phyloP scores from a whole-genome alignment of 2,888 invertebrate genomes.

The Gastrophysa polygoni region DNA sequence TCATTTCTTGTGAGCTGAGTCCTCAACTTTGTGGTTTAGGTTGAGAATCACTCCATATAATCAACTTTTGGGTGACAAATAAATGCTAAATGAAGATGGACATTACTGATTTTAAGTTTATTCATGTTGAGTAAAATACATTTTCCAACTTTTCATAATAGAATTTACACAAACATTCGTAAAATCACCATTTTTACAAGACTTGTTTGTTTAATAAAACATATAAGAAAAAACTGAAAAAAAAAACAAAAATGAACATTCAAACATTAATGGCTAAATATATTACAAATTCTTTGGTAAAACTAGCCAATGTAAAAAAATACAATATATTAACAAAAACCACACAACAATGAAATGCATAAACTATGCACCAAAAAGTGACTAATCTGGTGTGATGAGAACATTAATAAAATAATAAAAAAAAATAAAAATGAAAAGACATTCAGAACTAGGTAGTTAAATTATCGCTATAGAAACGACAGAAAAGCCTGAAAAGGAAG shows the following conservation, averaged over 20 bases:
- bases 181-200: slow-evolving; percentile 54
- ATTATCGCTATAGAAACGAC: slow-evolving; percentile 26
- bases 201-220: slow-evolving; percentile 43
- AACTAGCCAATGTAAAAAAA: slow-evolving; percentile 56
- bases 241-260: slow-evolving; percentile 39
- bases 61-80: too few species aligned
- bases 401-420: slow-evolving; percentile 35
- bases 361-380: slow-evolving; percentile 40
- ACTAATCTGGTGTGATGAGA: slow-evolving; percentile 34
- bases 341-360: slow-evolving; percentile 47
- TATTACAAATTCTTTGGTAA: slow-evolving; percentile 60
- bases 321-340: slow-evolving; percentile 43
- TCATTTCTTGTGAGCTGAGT: too few species aligned
- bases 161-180: slow-evolving; percentile 57
- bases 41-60: too few species aligned
- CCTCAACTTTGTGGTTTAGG: too few species aligned
- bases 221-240: slow-evolving; percentile 41
- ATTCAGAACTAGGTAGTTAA: slow-evolving; percentile 31
- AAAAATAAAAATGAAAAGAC: slow-evolving; percentile 35
- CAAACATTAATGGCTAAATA: slow-evolving; percentile 43
- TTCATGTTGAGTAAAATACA: slow-evolving; percentile 58
- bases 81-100: too few species aligned
- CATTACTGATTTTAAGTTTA: slow-evolving; percentile 36
- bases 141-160: slow-evolving; percentile 57
- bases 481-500: slow-evolving; percentile 30